phyloP scores from a whole-genome alignment of 2,888 invertebrate genomes.

The Chloroclysta siterata region DNA sequence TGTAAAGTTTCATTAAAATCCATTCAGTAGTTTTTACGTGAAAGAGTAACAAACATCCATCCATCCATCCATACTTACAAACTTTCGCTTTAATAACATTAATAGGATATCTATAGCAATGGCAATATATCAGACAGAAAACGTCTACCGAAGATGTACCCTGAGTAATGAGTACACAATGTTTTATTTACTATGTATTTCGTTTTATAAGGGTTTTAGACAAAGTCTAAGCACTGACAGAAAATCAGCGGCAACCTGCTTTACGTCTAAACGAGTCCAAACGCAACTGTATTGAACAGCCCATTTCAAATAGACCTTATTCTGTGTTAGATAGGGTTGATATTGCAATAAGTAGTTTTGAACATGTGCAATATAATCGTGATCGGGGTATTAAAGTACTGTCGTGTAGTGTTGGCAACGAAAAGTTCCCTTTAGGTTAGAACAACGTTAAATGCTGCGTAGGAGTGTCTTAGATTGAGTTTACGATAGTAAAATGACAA shows the following conservation, averaged over 20 bases:
- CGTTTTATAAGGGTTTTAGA: no score
- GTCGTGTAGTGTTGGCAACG: slow-evolving; percentile 48
- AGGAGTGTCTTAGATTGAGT: not conserved
- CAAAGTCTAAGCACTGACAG: not conserved
- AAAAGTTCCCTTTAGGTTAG: not conserved
- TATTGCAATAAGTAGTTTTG: slow-evolving; percentile 6
- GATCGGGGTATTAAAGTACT: slow-evolving; percentile 52
- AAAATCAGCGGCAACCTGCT: slow-evolving; percentile 3
- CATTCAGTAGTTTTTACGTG: no score
- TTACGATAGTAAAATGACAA: no score
- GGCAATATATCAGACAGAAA: no score
- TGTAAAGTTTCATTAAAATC: no score
- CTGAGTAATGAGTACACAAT: no score
- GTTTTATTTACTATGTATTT: no score
- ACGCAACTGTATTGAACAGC: not conserved
- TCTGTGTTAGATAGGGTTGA: not conserved
- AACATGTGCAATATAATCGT: slow-evolving; percentile 60
- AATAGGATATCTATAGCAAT: no score
- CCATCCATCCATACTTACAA: no score
- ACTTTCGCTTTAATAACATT: no score
- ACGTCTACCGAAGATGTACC: no score
- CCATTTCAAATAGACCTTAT: slow-evolving; percentile 18
- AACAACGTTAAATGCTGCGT: not conserved
- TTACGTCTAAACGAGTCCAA: not conserved
- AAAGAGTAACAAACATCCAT: no score